These are phyloP conservation scores for Drosophila fungiperda DNA, from an alignment of 2,888 invertebrate genomes.

Conservation along the genomic window DNA sequence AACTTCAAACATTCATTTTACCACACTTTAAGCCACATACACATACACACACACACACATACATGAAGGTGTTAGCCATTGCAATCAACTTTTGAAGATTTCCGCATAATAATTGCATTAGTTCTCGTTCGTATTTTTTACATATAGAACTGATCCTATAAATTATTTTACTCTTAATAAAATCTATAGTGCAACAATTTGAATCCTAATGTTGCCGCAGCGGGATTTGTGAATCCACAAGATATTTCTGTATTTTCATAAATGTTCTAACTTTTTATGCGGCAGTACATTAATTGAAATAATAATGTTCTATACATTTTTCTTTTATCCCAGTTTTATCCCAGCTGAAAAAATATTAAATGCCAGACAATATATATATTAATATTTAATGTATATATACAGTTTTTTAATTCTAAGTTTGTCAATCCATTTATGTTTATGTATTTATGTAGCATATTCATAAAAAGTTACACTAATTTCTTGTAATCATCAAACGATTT, in stretches of 20 bases:
- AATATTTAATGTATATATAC: neutral
- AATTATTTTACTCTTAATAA: neutral
- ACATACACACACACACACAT: slow-evolving; percentile 8
- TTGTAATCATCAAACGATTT: slow-evolving; percentile 59
- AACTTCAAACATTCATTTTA: slow-evolving; percentile 19
- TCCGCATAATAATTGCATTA: neutral
- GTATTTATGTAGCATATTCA: neutral
- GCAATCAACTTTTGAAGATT: neutral
- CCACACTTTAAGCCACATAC: slow-evolving; percentile 10
- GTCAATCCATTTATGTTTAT: neutral
- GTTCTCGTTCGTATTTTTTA: neutral
- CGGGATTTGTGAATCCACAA: neutral
- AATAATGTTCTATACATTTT: too few species aligned
- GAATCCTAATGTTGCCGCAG: neutral
- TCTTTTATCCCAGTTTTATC: neutral
- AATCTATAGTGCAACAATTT: neutral
- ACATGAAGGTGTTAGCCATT: neutral
- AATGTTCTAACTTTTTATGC: neutral
- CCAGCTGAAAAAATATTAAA: neutral
- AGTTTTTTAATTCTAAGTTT: neutral
- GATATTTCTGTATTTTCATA: neutral
- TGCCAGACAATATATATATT: neutral
- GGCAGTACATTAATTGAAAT: too few species aligned
- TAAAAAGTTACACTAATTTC: slow-evolving; percentile 20
- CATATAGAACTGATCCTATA: neutral